Evolutionary conservation across 1,140 invertebrate genomes (phyloP).

Genomic region (Lethrus apterus): DNA sequence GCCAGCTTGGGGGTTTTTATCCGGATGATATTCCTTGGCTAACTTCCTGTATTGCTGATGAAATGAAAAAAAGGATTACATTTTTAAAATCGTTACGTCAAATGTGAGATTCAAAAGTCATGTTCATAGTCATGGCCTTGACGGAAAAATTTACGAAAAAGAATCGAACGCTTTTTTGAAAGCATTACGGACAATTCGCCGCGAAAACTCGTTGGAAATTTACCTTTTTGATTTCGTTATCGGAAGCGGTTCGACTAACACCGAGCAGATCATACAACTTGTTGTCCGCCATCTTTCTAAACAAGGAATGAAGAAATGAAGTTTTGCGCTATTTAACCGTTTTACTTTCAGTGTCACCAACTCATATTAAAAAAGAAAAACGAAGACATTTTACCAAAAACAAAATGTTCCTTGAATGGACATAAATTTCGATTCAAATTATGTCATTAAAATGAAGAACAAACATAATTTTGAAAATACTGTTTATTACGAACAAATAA

Average conservation of each 20-base stretch:
- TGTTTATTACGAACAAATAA: no score
- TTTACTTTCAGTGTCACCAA: background rate
- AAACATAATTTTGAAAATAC: no score
- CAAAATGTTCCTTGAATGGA: background rate
- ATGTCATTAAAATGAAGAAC: no score
- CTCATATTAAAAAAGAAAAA: background rate
- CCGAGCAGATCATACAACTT: constrained; percentile 79
- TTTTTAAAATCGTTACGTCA: background rate
- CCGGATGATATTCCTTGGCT: constrained; percentile 82
- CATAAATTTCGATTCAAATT: no score
- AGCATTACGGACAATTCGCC: background rate
- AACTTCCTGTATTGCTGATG: constrained; percentile 76
- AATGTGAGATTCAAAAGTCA: background rate
- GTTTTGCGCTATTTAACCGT: background rate
- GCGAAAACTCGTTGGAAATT: no score
- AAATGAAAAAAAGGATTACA: constrained; percentile 1
- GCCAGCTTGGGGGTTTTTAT: constrained; percentile 76
- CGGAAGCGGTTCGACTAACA: constrained; percentile 64
- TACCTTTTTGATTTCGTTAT: constrained; percentile 85
- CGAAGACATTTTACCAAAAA: background rate
- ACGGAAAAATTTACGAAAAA: background rate
- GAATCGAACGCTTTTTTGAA: background rate
- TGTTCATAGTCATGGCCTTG: background rate
- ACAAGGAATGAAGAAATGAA: constrained; percentile 33
- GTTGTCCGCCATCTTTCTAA: constrained; percentile 57